A percentile compares a stretch with the other conserved stretches of the same genome.
These are phyloP conservation scores for Ophraella communa DNA, from an alignment of 2,888 invertebrate genomes.

Conservation along the genomic window DNA sequence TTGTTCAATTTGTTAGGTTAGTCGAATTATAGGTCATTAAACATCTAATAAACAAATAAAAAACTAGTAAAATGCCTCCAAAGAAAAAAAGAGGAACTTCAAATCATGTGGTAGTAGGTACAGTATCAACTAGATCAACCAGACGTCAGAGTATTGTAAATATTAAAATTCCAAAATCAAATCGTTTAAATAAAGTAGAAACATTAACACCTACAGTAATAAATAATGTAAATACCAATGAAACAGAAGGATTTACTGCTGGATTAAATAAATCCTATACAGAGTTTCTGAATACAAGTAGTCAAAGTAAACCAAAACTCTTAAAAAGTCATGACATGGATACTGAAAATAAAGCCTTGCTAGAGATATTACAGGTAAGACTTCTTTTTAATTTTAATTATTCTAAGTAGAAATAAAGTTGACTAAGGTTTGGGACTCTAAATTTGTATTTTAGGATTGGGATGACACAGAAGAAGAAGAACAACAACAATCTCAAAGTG, in stretches of 20 bases:
- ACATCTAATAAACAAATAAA: not conserved
- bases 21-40: not conserved
- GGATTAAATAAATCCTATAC: constrained; percentile 28
- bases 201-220: not conserved
- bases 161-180: constrained; percentile 42
- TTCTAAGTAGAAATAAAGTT: not conserved
- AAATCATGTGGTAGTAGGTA: constrained; percentile 45
- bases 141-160: constrained; percentile 46
- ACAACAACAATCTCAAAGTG: not conserved
- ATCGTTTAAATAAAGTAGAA: constrained; percentile 14
- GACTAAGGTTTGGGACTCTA: constrained; percentile 35
- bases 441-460: constrained; percentile 38
- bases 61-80: constrained; percentile 43
- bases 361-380: constrained; percentile 28
- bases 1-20: not conserved
- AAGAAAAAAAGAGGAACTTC: constrained; percentile 44
- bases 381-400: not conserved
- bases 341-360: constrained; percentile 28
- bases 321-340: constrained; percentile 5
- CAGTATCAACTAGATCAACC: constrained; percentile 48
- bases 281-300: constrained; percentile 10
- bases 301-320: not conserved
- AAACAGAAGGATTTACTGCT: constrained; percentile 9
- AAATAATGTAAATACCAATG: constrained; percentile 10
- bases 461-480: constrained; percentile 43